A percentile compares a stretch with the other conserved stretches of the same genome.
phyloP scores from a whole-genome alignment of 2,797 vertebrate species.

The Pteronotus mesoamericanus region DNA sequence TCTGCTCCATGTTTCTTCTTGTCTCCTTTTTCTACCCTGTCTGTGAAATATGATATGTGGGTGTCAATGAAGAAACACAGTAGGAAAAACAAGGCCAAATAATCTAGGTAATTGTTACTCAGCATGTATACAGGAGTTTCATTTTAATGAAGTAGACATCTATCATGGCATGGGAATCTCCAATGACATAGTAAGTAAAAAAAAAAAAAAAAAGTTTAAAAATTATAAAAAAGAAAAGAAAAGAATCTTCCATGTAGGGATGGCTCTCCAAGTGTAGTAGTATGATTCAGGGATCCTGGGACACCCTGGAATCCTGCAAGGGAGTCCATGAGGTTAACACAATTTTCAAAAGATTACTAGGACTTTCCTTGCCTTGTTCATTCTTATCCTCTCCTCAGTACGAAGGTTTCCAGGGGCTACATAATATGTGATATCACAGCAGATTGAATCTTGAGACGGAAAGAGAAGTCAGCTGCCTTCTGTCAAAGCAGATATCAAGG shows the following conservation, averaged over 20 bases:
- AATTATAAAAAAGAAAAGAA: background rate
- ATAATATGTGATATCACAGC: background rate
- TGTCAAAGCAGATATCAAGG: background rate
- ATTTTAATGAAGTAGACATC: conserved; percentile 15
- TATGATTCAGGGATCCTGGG: background rate
- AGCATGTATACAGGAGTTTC: background rate
- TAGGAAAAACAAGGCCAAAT: background rate
- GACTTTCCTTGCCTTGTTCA: background rate
- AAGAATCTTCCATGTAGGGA: background rate
- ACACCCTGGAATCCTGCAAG: background rate
- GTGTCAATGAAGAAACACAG: background rate
- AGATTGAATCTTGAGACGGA: background rate
- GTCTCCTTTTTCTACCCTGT: background rate
- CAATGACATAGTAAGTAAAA: background rate
- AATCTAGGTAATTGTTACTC: background rate
- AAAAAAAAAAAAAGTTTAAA: background rate
- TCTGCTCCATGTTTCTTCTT: background rate
- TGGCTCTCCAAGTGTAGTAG: background rate
- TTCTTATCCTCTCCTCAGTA: background rate
- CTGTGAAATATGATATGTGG: background rate
- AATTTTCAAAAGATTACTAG: background rate
- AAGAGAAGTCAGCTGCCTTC: background rate
- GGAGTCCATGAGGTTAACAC: background rate
- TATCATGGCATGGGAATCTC: background rate
- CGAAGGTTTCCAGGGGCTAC: background rate